phyloP scores from a whole-genome alignment of 2,888 invertebrate genomes.

The Tachystola acroxantha region DNA sequence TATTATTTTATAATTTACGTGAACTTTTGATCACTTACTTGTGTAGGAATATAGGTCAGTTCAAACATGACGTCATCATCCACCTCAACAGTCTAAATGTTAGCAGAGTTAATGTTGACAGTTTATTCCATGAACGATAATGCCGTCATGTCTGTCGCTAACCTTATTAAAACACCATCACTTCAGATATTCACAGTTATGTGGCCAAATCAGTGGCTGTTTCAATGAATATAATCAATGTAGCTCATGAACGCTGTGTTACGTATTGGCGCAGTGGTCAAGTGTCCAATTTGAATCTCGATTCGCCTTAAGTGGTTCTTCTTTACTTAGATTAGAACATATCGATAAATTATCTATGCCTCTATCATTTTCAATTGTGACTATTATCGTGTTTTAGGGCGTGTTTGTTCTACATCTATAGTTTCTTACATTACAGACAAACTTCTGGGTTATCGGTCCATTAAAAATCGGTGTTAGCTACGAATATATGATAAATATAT shows the following conservation, averaged over 20 bases:
- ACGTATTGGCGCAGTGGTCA: conserved; percentile 66
- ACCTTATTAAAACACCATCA: conserved; percentile 58
- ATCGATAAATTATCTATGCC: conserved; percentile 8
- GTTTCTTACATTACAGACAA: too few relatives aligned
- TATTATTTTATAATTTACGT: too few relatives aligned
- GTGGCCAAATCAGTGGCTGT: conserved; percentile 51
- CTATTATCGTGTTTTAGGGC: neutral
- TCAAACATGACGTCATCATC: too few relatives aligned
- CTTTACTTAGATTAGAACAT: conserved; percentile 65
- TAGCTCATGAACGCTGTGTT: conserved; percentile 52
- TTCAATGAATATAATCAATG: conserved; percentile 66
- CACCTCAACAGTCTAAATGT: too few relatives aligned
- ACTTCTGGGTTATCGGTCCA: too few relatives aligned
- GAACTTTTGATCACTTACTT: too few relatives aligned
- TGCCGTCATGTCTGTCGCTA: conserved; percentile 31
- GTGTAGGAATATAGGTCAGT: too few relatives aligned
- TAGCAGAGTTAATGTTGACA: too few relatives aligned
- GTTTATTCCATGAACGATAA: too few relatives aligned
- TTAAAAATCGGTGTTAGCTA: too few relatives aligned
- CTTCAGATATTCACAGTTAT: conserved; percentile 55
- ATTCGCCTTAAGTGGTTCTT: conserved; percentile 65
- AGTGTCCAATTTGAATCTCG: conserved; percentile 71
- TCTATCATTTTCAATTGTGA: neutral
- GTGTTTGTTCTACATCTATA: neutral
- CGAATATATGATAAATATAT: too few relatives aligned